Conservation (phyloP, 1,140 invertebrate genomes). For the Eueides isabella region DNA sequence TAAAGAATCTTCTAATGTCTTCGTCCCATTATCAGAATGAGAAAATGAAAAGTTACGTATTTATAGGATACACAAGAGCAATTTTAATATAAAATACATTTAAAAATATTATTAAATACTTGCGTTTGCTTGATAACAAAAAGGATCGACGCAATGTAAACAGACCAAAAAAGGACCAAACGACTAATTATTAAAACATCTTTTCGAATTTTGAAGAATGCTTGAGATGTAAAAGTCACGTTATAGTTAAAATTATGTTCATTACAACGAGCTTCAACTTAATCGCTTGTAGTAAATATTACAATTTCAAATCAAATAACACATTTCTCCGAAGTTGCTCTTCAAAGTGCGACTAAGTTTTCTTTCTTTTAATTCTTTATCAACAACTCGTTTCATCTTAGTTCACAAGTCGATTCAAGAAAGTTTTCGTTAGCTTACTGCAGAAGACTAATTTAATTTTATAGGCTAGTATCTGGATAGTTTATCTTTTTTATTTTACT, state of each 20-base stretch:
- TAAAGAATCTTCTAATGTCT: too few relatives aligned
- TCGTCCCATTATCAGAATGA: too few relatives aligned
- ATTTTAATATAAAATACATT: too few relatives aligned
- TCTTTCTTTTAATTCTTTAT: conserved; percentile 6
- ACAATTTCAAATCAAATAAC: conserved; percentile 6
- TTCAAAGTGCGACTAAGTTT: background rate
- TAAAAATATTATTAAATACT: too few relatives aligned
- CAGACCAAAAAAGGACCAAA: too few relatives aligned
- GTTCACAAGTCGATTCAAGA: background rate
- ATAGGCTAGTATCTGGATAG: background rate
- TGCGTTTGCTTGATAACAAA: background rate
- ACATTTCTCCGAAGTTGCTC: background rate
- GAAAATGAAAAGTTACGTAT: too few relatives aligned
- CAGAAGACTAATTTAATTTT: conserved; percentile 4
- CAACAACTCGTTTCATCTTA: conserved; percentile 13
- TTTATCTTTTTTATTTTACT: background rate
- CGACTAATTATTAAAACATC: background rate
- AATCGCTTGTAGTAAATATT: conserved; percentile 2
- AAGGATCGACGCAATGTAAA: background rate
- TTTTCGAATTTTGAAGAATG: background rate
- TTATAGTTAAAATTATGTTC: background rate
- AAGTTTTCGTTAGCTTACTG: background rate
- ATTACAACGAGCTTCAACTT: background rate
- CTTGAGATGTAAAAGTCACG: background rate
- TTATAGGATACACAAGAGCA: too few relatives aligned